These are phyloP conservation scores for Megatriorchis doriae DNA, from an alignment of 2,113 vertebrate genomes.

Conservation along the genomic window DNA sequence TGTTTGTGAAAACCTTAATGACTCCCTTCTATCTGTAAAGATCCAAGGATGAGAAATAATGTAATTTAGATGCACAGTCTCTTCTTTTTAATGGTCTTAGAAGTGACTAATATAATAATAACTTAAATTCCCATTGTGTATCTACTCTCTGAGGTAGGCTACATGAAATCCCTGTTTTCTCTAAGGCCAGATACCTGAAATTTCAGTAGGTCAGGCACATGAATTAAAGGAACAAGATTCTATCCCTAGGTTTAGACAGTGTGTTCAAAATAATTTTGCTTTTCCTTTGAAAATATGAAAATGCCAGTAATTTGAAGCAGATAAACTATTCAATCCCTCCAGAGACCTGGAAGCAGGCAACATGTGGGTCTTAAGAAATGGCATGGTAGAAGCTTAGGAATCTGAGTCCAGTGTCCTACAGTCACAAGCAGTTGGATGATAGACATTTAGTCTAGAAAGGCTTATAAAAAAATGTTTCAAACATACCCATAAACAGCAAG, in stretches of 20 bases:
- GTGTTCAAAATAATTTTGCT: neutral
- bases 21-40: neutral
- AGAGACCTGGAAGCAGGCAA: neutral
- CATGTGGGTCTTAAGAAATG: neutral
- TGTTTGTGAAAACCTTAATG: neutral
- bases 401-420: neutral
- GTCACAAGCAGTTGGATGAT: neutral
- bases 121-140: neutral
- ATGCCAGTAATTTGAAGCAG: neutral
- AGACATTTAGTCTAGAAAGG: neutral
- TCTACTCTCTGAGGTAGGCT: neutral
- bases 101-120: neutral
- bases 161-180: neutral
- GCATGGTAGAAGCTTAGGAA: neutral
- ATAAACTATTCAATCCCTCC: neutral
- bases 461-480: neutral
- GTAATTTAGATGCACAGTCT: neutral
- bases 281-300: neutral
- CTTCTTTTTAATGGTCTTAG: neutral
- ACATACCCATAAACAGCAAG: neutral
- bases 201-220: neutral
- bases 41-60: neutral
- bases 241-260: neutral
- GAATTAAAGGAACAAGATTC: neutral
- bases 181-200: neutral